Base-by-base conservation (phyloP, 2,888 invertebrate genomes). In the Drosophila gaucha region DNA sequence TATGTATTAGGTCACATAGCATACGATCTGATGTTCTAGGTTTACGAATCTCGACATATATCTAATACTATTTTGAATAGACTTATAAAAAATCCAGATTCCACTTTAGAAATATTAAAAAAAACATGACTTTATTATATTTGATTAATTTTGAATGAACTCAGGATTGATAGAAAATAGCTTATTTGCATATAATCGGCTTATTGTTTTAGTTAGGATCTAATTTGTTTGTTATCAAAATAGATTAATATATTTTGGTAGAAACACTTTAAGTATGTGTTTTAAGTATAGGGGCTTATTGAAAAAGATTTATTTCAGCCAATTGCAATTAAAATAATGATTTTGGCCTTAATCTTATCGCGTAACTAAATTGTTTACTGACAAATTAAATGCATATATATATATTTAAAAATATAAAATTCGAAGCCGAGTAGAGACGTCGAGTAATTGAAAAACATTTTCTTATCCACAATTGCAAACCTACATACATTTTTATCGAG, bases 261-360 rank as follows among this genome's bases (percentile, higher is more conserved):
- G 16, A 24, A 14, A 41, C 24, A 41, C 24, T 41, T 26, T 26
- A 41, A 26, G n/a, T 24, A n/a, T n/a, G n/a, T n/a, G n/a, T n/a
- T n/a, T n/a, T n/a, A n/a, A n/a, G n/a, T n/a, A n/a, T n/a, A n/a
- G n/a, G n/a, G n/a, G n/a, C n/a, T n/a, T n/a, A n/a, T n/a, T n/a
- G n/a, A 41, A 41, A 41, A 41, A 16, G 24, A 41, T 41, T 41
- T 16, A 10, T 41, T 41, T 24, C 24, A 24, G 14, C 5, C 41
- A 41, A 41, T 14, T 24, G 14, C 41, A 14, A 41, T 41, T 41
- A 41, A 14, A 24, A 24, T 41, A 41, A 41, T 41, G 16, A 30
- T 30, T 24, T 44, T 20, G 30, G 16, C n/a, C 9, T n/a, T 54
- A 43, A 66, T 63, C 66, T 66, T 64, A 66, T 66, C 64, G 56